Evolutionary conservation across 2,113 vertebrate genomes (phyloP), one percentile per base, ranked within the genome.

Genomic region (Otis tarda): DNA sequence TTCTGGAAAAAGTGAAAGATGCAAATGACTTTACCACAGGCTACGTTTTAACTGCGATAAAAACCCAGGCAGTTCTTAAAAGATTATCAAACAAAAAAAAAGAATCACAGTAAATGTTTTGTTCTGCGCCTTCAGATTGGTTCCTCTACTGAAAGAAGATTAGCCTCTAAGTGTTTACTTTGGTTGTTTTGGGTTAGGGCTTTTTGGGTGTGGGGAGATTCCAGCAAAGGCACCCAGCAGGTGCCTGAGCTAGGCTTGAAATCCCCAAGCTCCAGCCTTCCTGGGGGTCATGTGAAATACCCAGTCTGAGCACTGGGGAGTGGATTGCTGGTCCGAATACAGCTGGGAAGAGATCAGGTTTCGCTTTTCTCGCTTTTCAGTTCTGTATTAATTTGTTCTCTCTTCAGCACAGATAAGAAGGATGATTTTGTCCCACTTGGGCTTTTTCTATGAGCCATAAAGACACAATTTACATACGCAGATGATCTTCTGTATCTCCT

Each of bases 221-320:
- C 60, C 59, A 55, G 47, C 28, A 63, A 41, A 86, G 82, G 22
- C 17, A 49, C 35, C 43, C n/a, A 73, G 47, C 10, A 9, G 65
- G 70, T 82, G 53, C 49, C 78, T 43, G 55, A 77, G 37, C 45
- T 25, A 11, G 31, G 39, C 61, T 84, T 43, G 57, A 84, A 79
- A 69, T 73, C 0, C 0, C 25, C 0, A 1, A 60, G 68, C 23
- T 65, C 39, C 27, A 79, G 84, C 49, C 45, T 79, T 89, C 76
- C 30, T 31, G 79, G 41, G 28, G 43, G n/a, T 85, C 52, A 47
- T 1, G 2, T n/a, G 52, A 84, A 81, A 33, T 21, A 43, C 50
- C 37, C 43, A 15, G 2, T 73, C 31, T 45, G 35, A 85, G 57
- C 3, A 0, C 0, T 74, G 47, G 14, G 14, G 16, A 60, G 67